Base-by-base conservation (phyloP, 2,888 invertebrate species). In the Balanococcus diminutus region DNA sequence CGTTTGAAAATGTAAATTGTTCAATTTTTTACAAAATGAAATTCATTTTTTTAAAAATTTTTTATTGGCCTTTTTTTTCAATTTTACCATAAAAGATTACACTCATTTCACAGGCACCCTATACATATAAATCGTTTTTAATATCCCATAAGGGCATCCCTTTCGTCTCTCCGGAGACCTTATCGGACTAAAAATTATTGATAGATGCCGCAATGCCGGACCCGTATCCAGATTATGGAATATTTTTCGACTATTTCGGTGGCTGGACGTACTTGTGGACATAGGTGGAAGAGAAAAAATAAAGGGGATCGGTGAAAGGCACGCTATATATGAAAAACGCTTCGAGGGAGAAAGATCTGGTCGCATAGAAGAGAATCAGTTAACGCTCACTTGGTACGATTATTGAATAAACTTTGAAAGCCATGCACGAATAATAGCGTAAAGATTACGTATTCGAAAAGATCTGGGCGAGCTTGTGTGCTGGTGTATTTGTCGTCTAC, bases 381-480 rank as follows among this genome's bases (percentile, higher is more conserved):
- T 56, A 56, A 56, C 56, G 72, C 31, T 72, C 72, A 31, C 72
- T 31, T 28, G 28, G 14, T 72, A 31, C 72, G 72, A 72, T 72
- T 72, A 72, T 72, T 72, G 31, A 72, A 72, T 72, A 72, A 72
- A 72, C 72, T 72, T 72, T 72, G 31, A 32, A 72, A 72, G 14
- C 56, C 56, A 56, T 31, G 72, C 28, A 72, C 72, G 72, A 72
- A 72, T 72, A 72, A 72, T 72, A 32, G 72, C 72, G 72, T 72
- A 72, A 56, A 72, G 72, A 72, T 72, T 72, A 72, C 31, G 72
- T 31, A 72, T 72, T 72, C 72, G 72, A 72, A 72, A 72, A 72
- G 72, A 72, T 72, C 28, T 72, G 3, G 46, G 4, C 3, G 67
- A 25, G 25, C 25, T 6, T 72, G 72, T 72, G 72, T 72, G 31